phyloP scores from a whole-genome alignment of 2,797 vertebrate genomes.

The Channallabes apus region DNA sequence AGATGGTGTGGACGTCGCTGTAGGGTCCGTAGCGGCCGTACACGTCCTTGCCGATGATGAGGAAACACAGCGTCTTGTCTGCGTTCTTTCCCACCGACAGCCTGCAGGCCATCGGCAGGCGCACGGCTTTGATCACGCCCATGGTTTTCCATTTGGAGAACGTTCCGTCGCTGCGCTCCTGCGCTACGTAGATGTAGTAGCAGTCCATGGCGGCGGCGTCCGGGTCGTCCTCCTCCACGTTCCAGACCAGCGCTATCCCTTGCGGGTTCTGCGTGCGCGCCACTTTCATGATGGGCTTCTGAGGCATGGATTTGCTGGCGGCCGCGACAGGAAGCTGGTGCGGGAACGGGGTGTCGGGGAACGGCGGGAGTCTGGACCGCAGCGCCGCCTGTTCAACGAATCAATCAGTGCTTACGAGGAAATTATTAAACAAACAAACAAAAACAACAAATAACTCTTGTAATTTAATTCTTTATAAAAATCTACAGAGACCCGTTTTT shows the following conservation, averaged over 20 bases:
- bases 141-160: slow-evolving; percentile 62
- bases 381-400: slow-evolving; percentile 43
- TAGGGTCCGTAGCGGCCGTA: slow-evolving; percentile 59
- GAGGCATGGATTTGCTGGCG: slow-evolving; percentile 63
- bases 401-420: background rate
- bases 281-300: slow-evolving; percentile 57
- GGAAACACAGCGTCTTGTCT: slow-evolving; percentile 64
- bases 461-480: background rate
- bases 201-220: slow-evolving; percentile 64
- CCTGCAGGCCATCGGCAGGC: slow-evolving; percentile 69
- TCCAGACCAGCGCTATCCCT: slow-evolving; percentile 69
- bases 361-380: slow-evolving; percentile 59
- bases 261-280: slow-evolving; percentile 65
- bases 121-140: slow-evolving; percentile 57
- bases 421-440: no score
- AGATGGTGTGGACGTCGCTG: slow-evolving; percentile 49
- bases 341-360: slow-evolving; percentile 61
- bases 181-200: slow-evolving; percentile 61
- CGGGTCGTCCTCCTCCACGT: slow-evolving; percentile 51
- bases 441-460: background rate
- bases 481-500: background rate
- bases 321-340: slow-evolving; percentile 53
- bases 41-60: slow-evolving; percentile 62
- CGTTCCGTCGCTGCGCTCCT: slow-evolving; percentile 60
- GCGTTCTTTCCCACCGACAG: slow-evolving; percentile 54